Base-by-base conservation (phyloP, 2,113 vertebrate genomes). In the Hirundichthys speculiger region DNA sequence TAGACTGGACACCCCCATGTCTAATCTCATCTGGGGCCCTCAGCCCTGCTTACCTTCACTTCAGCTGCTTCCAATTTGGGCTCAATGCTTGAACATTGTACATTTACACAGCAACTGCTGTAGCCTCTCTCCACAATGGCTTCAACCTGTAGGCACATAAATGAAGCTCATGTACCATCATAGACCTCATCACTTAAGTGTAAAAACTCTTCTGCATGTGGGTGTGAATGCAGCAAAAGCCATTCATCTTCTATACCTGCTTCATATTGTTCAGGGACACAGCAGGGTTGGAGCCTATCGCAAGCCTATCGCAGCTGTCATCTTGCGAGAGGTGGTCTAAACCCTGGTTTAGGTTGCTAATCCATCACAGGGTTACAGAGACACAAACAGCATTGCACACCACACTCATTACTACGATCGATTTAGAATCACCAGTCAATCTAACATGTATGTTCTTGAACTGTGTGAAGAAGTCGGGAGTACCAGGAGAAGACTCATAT, bases 51-150 rank as follows among this genome's bases (percentile, higher is more conserved):
- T 13, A 20, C 38, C 59, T 81, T 41, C 43, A 71, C 73, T 58
- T 82, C 84, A 88, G 77, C 86, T 89, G 86, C 73, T 88, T 89
- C 76, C 78, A 87, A 82, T 90, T 73, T 81, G 25, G 57, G 30
- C 68, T 75, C 46, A 47, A 71, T 72, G 63, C 77, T 82, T 75
- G 76, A 70, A 56, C 46, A 21, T 55, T 66, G 30, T 22, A 41
- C 70, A 82, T 87, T 84, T 79, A 77, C 73, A 83, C 77, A 79
- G 65, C 77, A 80, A 74, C 86, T 75, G 88, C 81, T 71, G 62
- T 55, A 68, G 72, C 50, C 30, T 47, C 55, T 54, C 59, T 61
- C 80, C 63, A 49, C 2, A 1, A 25, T 30, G 48, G 20, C 57
- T 64, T 43, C 65, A 56, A 60, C 46, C 54, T 66, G 57, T 22